These are phyloP conservation scores for Camponotus pennsylvanicus DNA, from an alignment of 1,140 invertebrate species.

Conservation along the genomic window DNA sequence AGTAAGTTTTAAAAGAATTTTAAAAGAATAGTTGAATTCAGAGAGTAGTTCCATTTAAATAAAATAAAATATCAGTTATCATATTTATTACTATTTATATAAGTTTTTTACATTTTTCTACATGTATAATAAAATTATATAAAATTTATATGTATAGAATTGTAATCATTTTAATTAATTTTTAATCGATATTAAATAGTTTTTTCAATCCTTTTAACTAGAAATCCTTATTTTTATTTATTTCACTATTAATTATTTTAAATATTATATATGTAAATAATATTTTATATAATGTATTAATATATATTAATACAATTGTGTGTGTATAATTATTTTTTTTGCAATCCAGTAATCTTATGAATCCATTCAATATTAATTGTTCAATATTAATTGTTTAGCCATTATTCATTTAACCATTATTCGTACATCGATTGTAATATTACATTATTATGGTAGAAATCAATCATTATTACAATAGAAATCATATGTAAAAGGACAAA, in stretches of 20 bases:
- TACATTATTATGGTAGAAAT: neutral
- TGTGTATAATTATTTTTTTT: no score
- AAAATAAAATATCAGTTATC: no score
- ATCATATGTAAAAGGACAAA: neutral
- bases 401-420: neutral
- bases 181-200: neutral
- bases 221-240: neutral
- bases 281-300: neutral
- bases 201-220: neutral
- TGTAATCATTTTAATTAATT: neutral
- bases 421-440: neutral
- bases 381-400: neutral
- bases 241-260: neutral
- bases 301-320: no score
- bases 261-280: neutral
- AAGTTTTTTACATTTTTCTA: no score
- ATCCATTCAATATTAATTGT: neutral
- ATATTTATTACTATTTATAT: no score
- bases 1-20: slow-evolving; percentile 22
- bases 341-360: neutral
- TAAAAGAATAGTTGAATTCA: neutral
- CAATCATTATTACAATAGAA: neutral
- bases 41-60: no score
- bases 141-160: neutral
- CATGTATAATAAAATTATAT: neutral